Conservation (phyloP, 1,140 invertebrate species). For the Eulimnadia texana region DNA sequence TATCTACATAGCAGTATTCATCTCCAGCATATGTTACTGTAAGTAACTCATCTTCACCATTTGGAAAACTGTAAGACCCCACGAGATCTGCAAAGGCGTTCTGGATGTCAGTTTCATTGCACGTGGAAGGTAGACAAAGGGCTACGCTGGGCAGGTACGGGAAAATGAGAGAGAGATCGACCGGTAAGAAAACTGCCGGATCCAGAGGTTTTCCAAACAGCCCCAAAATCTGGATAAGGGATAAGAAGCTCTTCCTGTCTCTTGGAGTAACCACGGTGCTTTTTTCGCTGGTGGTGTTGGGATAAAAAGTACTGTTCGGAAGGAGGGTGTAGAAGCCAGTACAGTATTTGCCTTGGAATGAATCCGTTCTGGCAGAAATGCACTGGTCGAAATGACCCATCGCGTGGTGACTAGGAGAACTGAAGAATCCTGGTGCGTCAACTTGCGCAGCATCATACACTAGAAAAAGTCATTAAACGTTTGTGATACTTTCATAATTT, state of each 20-base stretch:
- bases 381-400: constrained; percentile 14
- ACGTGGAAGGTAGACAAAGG: constrained; percentile 14
- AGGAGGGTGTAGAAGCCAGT: constrained; percentile 2
- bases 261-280: background rate
- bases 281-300: background rate
- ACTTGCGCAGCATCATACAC: background rate
- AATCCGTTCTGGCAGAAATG: constrained; percentile 2
- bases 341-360: constrained; percentile 11
- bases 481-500: no score
- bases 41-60: background rate
- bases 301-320: background rate
- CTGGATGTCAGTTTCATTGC: constrained; percentile 3
- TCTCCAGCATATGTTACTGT: background rate
- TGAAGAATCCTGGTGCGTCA: background rate
- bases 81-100: constrained; percentile 3
- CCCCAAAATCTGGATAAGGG: constrained; percentile 1
- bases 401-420: background rate
- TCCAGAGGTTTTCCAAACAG: background rate
- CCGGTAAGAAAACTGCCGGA: background rate
- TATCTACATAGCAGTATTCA: constrained; percentile 3
- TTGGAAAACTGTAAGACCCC: background rate
- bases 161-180: background rate
- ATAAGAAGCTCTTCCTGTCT: background rate
- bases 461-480: no score
- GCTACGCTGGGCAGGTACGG: constrained; percentile 6